phyloP scores from a whole-genome alignment of 2,888 invertebrate genomes.

The Pristionchus maxplancki region DNA sequence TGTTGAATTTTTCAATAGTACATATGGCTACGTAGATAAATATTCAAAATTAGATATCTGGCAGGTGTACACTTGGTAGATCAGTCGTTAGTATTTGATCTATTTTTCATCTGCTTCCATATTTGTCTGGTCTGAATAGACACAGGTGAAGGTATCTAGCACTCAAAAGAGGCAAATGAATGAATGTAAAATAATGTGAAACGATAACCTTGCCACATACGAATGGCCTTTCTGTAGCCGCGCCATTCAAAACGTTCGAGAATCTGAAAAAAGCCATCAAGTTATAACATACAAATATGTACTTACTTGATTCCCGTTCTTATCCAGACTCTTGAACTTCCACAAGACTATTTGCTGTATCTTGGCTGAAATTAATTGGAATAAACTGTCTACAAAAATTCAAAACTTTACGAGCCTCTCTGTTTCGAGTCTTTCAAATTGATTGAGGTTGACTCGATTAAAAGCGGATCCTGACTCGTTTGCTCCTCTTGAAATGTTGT shows the following conservation, averaged over 20 bases:
- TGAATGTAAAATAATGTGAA: background rate
- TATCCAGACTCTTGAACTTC: slow-evolving; percentile 37
- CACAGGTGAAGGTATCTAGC: too few species aligned
- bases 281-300: background rate
- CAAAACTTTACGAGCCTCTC: background rate
- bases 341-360: background rate
- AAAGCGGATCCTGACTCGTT: background rate
- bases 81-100: background rate
- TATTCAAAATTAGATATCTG: background rate
- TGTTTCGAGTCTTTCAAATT: background rate
- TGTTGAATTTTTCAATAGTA: too few species aligned
- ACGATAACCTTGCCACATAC: slow-evolving; percentile 29
- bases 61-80: background rate
- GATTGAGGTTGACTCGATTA: background rate
- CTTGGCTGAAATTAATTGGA: slow-evolving; percentile 18
- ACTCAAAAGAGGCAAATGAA: too few species aligned
- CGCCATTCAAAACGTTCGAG: slow-evolving; percentile 41
- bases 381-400: too few species aligned
- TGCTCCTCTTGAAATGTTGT: slow-evolving; percentile 13
- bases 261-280: background rate
- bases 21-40: too few species aligned
- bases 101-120: too few species aligned
- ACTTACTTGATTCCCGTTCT: background rate
- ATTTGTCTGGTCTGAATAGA: too few species aligned
- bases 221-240: background rate